Evolutionary conservation across 2,113 vertebrate species (phyloP), one percentile per base, ranked within the genome.

Genomic region (Lycaon pictus): DNA sequence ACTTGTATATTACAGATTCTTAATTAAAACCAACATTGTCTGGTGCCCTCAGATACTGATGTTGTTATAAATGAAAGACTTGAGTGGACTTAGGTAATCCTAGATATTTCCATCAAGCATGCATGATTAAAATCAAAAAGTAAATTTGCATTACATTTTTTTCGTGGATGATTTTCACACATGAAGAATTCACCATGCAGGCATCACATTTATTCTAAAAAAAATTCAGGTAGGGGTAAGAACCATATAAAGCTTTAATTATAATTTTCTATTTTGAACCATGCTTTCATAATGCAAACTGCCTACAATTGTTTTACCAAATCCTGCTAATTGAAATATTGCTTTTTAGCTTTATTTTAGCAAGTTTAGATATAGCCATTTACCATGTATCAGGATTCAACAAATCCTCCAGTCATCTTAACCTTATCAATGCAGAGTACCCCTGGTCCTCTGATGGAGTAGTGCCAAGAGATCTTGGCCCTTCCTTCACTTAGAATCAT

Each of bases 1-100:
- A 63, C 23, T 22, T 71, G 11, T 2, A 77, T 43, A 5, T 81
- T 56, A 88, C 22, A 89, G 32, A 81, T 29, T 3, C 48, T 92
- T 77, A 94, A 81, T 67, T 86, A 86, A 83, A 94, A 89, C 4
- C 7, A 80, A 90, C 17, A 27, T 76, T 86, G 69, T 51, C 72
- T 77, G 25, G 7, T 35, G 7, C 37, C 12, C 10, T 15, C 11
- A 15, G 55, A 35, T 35, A 53, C 17, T 55, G 9, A 22, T 25
- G 12, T 67, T 87, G 12, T 79, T 84, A 58, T 22, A 83, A 56
- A 76, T 22, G 77, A 4, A 72, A 48, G 35, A 17, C 13, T 76
- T 90, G 20, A 35, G 10, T 23, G 17, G 12, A 11, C 1, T 48
- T 71, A 56, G 3, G 27, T 67, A 83, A 83, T 83, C 71, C 16